Base-by-base conservation (phyloP, 2,888 invertebrate genomes). In the Brenthis hecate region DNA sequence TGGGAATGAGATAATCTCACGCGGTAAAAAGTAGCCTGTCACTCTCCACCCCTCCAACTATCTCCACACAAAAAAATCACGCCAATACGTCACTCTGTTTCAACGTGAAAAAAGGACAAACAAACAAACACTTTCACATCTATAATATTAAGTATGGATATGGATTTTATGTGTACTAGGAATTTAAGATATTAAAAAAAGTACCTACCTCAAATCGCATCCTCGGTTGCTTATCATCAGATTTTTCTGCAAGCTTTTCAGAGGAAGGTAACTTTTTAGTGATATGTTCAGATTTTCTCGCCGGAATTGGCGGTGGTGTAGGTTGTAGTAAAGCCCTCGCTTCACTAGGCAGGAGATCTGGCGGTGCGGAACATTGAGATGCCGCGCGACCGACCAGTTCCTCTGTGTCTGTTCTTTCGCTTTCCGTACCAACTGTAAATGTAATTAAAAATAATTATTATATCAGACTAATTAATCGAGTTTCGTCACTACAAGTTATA, bases 371-470 rank as follows among this genome's bases (percentile, higher is more conserved):
- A 72, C 94, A 94, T 50, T 94, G 94, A 14, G 94, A 94, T 56
- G 94, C 92, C 55, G 94, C 94, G 56, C 94, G 89, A 57, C 95
- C 95, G 80, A 96, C 94, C 82, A 96, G 85, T 83, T 96, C 96
- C 78, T 96, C 96, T 0, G 95, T 95, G 80, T 96, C 96, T 55
- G 95, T 95, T 70, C 95, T 93, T 82, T 95, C 93, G 72, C 93
- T 94, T 84, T 95, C 95, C 74, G 94, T 94, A 60, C 94, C 91
- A 74, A 95, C 95, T 95, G 92, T 50, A 94, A 93, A 36, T 64
- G 56, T 50, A 6, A 50, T 50, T 50, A 32, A n/a, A 11, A 14
- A 60, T 60, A n/a, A 48, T 28, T 50, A 6, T 13, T 16, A 1
- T 36, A 56, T 56, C 5, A 16, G 50, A n/a, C 3, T 13, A 60